These are phyloP conservation scores for Petromus typicus DNA, from an alignment of 2,113 vertebrate genomes.

Conservation along the genomic window DNA sequence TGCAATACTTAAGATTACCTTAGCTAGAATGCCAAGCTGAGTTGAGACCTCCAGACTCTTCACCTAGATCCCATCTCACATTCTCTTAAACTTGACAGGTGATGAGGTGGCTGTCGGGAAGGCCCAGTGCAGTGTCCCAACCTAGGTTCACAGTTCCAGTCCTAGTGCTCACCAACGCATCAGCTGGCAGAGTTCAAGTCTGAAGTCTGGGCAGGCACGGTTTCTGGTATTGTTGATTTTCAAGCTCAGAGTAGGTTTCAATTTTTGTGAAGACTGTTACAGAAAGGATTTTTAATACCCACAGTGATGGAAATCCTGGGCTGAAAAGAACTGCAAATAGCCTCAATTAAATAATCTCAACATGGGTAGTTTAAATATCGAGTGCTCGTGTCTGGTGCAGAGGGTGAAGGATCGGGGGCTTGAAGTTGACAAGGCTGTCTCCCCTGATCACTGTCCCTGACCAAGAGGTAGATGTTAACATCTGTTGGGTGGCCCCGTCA, in stretches of 20 bases:
- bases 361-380: conserved; percentile 5
- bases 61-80: not conserved
- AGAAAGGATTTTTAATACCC: conserved; percentile 71
- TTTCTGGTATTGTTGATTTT: conserved; percentile 44
- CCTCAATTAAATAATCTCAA: conserved; percentile 50
- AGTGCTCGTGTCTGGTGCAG: not conserved
- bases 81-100: not conserved
- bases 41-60: not conserved
- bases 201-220: not conserved
- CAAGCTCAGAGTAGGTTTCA: conserved; percentile 56
- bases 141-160: not conserved
- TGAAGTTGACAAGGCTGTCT: not conserved
- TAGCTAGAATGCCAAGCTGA: not conserved
- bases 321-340: conserved; percentile 17
- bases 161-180: not conserved
- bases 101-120: not conserved
- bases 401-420: not conserved
- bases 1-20: not conserved
- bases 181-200: not conserved
- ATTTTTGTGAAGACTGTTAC: conserved; percentile 68
- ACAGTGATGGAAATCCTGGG: not conserved
- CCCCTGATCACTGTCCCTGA: not conserved
- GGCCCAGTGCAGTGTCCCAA: not conserved
- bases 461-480: not conserved
- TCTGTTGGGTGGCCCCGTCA: too few relatives aligned